These are phyloP conservation scores for Pteria penguin DNA, from an alignment of 2,888 invertebrate species.

Conservation along the genomic window DNA sequence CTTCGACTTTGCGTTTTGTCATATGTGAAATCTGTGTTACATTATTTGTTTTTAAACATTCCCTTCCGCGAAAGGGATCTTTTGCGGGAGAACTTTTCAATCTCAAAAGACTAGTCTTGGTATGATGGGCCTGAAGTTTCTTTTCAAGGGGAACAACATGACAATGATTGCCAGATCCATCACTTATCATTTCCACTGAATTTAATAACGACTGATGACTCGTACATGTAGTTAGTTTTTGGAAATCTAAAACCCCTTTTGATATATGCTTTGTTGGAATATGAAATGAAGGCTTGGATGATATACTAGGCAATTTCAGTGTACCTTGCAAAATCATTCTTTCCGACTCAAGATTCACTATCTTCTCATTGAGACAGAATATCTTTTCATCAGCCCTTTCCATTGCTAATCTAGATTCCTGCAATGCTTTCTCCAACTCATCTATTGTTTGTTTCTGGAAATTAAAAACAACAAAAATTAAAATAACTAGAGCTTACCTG, in stretches of 20 bases:
- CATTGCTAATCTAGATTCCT: conserved; percentile 68
- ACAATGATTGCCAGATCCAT: conserved; percentile 45
- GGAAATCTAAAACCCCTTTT: too few species aligned
- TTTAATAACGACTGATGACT: not conserved
- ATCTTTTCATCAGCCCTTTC: conserved; percentile 66
- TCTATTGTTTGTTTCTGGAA: conserved; percentile 62
- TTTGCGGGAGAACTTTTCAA: conserved; percentile 61
- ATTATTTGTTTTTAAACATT: conserved; percentile 43
- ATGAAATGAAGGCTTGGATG: not conserved
- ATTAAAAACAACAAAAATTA: not conserved
- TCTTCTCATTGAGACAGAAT: conserved; percentile 56
- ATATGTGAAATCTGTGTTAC: conserved; percentile 3
- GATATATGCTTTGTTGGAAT: not conserved
- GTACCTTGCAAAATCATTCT: conserved; percentile 65
- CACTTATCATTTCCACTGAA: not conserved
- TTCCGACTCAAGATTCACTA: conserved; percentile 52
- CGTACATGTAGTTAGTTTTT: too few species aligned
- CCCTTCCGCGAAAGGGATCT: conserved; percentile 51
- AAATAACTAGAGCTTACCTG: not conserved
- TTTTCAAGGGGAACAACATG: conserved; percentile 61
- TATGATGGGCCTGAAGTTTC: conserved; percentile 59
- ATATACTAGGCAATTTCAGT: conserved; percentile 34
- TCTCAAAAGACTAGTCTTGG: conserved; percentile 70
- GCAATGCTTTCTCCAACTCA: conserved; percentile 81
- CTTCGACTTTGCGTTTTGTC: conserved; percentile 50